A percentile compares a stretch with the other conserved stretches of the same genome.
phyloP scores from a whole-genome alignment of 2,797 vertebrate genomes.

The Periparus ater region DNA sequence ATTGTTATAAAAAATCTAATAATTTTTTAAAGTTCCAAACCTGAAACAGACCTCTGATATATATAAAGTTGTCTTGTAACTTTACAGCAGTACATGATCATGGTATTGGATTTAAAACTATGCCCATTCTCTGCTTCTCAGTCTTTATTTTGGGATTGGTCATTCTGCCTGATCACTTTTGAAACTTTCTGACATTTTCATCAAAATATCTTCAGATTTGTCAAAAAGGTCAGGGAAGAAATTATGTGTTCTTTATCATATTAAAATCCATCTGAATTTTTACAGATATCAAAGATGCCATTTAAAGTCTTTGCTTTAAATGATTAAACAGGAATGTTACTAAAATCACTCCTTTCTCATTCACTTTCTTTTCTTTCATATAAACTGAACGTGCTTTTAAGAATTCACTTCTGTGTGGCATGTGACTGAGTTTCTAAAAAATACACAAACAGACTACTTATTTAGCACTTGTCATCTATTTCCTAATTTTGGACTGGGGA shows the following conservation, averaged over 20 bases:
- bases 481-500: background rate
- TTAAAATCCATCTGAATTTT: background rate
- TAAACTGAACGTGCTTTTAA: background rate
- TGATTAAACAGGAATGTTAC: background rate
- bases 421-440: background rate
- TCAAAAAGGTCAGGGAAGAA: background rate
- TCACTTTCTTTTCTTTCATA: background rate
- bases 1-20: background rate
- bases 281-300: background rate
- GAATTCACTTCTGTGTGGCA: background rate
- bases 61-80: background rate
- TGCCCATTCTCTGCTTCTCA: background rate
- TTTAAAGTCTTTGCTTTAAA: background rate
- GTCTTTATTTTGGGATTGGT: background rate
- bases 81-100: background rate
- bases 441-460: background rate
- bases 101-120: background rate
- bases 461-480: background rate
- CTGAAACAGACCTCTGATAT: background rate
- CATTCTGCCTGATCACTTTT: background rate
- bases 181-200: background rate
- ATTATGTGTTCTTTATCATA: background rate
- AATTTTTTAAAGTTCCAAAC: conserved; percentile 11
- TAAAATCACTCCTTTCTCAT: background rate
- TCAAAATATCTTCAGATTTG: background rate